A percentile compares a stretch with the other conserved stretches of the same genome.
Conservation (phyloP, 2,888 invertebrate genomes). For the Tethea ocularis region DNA sequence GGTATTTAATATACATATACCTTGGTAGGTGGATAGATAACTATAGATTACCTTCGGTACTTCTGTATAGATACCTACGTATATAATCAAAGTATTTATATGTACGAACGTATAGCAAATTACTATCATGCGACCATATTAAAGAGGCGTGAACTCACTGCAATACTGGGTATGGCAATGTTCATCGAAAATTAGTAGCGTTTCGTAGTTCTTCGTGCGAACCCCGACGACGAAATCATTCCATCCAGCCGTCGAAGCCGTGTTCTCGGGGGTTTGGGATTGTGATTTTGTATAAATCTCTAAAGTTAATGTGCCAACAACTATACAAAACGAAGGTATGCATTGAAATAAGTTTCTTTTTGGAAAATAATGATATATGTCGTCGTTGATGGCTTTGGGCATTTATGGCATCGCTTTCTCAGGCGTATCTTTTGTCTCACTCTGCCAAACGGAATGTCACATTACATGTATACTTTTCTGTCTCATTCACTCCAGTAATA, state of each 20-base stretch:
- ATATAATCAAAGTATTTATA: slow-evolving; percentile 30
- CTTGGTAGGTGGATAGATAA: slow-evolving; percentile 37
- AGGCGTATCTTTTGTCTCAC: slow-evolving; percentile 72
- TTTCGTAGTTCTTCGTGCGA: slow-evolving; percentile 74
- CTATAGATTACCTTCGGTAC: slow-evolving; percentile 39
- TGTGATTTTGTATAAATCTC: slow-evolving; percentile 78
- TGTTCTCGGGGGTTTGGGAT: slow-evolving; percentile 82
- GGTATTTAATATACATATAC: slow-evolving; percentile 26
- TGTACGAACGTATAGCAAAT: slow-evolving; percentile 55
- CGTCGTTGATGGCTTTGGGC: slow-evolving; percentile 71
- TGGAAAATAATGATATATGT: slow-evolving; percentile 52
- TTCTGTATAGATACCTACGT: neutral
- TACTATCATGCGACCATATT: slow-evolving; percentile 67
- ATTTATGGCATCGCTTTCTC: slow-evolving; percentile 83
- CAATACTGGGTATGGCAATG: slow-evolving; percentile 39
- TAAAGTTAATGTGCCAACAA: slow-evolving; percentile 80
- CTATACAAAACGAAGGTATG: slow-evolving; percentile 79
- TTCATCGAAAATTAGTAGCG: slow-evolving; percentile 57
- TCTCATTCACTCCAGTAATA: slow-evolving; percentile 82
- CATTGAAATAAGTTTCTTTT: slow-evolving; percentile 43
- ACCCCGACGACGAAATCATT: slow-evolving; percentile 83
- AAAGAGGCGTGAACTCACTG: slow-evolving; percentile 46
- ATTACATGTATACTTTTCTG: slow-evolving; percentile 66
- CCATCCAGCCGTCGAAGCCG: slow-evolving; percentile 84
- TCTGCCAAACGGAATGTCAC: slow-evolving; percentile 66